A percentile compares a stretch with the other conserved stretches of the same genome.
phyloP scores from a whole-genome alignment of 2,113 vertebrate species.

The Peromyscus polionotus region DNA sequence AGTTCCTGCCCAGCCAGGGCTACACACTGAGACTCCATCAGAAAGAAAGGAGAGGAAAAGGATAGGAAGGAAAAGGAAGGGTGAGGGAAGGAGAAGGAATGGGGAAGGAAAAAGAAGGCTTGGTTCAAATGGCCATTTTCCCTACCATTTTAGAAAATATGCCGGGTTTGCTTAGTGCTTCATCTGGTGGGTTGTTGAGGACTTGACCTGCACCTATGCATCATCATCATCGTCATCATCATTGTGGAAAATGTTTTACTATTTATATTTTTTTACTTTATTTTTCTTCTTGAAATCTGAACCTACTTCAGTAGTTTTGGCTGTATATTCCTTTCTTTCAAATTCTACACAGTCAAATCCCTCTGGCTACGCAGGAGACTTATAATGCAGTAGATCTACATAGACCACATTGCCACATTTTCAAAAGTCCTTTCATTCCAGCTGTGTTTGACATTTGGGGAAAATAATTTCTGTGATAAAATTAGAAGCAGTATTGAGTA shows the following conservation, averaged over 20 bases:
- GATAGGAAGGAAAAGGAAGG: background rate
- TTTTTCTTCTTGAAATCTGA: background rate
- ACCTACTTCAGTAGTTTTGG: background rate
- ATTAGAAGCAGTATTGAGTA: background rate
- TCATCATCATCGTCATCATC: no score
- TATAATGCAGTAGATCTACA: conserved; percentile 94
- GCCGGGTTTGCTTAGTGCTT: background rate
- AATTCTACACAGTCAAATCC: conserved; percentile 87
- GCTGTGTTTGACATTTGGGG: conserved; percentile 94
- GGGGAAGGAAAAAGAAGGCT: background rate
- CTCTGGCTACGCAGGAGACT: conserved; percentile 90
- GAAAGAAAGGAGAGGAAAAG: background rate
- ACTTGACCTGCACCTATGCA: background rate
- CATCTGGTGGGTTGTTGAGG: background rate
- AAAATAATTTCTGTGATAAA: conserved; percentile 92
- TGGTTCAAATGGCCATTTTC: no score
- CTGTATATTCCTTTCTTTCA: background rate
- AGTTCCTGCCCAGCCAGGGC: background rate
- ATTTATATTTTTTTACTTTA: background rate
- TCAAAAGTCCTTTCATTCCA: conserved; percentile 96
- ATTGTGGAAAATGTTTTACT: background rate
- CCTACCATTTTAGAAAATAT: conserved; percentile 91
- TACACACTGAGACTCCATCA: background rate
- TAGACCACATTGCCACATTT: conserved; percentile 96
- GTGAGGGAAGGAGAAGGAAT: background rate